These are phyloP conservation scores for Hemibagrus wyckioides DNA, from an alignment of 2,113 vertebrate species.

Conservation along the genomic window DNA sequence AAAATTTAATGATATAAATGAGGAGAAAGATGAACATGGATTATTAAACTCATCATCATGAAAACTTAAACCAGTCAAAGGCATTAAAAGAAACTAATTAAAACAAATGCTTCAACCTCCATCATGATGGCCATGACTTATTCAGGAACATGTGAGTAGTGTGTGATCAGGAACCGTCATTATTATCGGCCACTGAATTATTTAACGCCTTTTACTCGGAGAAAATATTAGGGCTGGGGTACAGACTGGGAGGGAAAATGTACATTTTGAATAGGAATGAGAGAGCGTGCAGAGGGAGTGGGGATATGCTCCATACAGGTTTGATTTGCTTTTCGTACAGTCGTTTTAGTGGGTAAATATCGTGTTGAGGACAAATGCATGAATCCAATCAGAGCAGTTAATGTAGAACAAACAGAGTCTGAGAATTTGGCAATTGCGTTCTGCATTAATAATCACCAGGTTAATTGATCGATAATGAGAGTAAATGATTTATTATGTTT, in stretches of 20 bases:
- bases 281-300: neutral
- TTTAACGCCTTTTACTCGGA: slow-evolving; percentile 50
- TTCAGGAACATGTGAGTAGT: slow-evolving; percentile 54
- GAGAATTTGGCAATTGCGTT: neutral
- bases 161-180: slow-evolving; percentile 53
- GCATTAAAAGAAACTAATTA: slow-evolving; percentile 65
- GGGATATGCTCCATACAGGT: neutral
- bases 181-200: slow-evolving; percentile 57
- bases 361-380: neutral
- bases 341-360: slow-evolving; percentile 17
- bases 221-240: slow-evolving; percentile 45
- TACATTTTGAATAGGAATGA: slow-evolving; percentile 9
- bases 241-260: slow-evolving; percentile 16
- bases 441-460: neutral
- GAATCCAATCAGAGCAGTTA: slow-evolving; percentile 28
- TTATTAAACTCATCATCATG: slow-evolving; percentile 65
- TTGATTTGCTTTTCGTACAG: neutral
- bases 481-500: neutral
- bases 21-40: slow-evolving; percentile 62
- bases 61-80: slow-evolving; percentile 63
- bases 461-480: neutral
- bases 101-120: slow-evolving; percentile 64
- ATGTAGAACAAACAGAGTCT: neutral
- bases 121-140: slow-evolving; percentile 61
- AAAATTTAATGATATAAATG: slow-evolving; percentile 65